These are phyloP conservation scores for Pyrocephalus nanus DNA, from an alignment of 2,797 vertebrate species.

Conservation along the genomic window DNA sequence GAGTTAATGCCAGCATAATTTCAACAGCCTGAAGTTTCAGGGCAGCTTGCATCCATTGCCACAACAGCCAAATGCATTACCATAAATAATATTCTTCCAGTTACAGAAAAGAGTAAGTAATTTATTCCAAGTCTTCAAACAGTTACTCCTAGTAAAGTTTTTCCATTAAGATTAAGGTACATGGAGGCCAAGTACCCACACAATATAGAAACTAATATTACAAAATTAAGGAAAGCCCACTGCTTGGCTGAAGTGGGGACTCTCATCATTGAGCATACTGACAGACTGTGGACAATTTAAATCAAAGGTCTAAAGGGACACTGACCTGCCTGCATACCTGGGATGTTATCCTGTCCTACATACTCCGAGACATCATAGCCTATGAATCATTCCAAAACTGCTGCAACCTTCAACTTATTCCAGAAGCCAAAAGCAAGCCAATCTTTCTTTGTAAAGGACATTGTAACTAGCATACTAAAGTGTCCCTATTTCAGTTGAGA, in stretches of 20 bases:
- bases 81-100: not conserved
- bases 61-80: not conserved
- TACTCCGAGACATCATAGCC: not conserved
- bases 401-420: not conserved
- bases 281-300: fast-evolving
- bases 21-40: not conserved
- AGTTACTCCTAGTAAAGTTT: not conserved
- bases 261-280: not conserved
- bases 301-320: not conserved
- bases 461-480: not conserved
- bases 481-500: not conserved
- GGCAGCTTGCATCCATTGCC: not conserved
- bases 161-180: not conserved
- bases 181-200: fast-evolving
- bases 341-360: not conserved
- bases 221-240: not conserved
- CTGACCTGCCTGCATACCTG: not conserved
- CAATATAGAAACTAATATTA: fast-evolving
- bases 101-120: not conserved
- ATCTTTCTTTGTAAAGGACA: not conserved
- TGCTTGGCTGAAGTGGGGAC: not conserved
- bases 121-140: not conserved
- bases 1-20: not conserved
- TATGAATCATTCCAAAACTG: conserved; percentile 6
- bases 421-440: not conserved